phyloP scores from a whole-genome alignment of 2,113 vertebrate species.

The Motacilla tschutschensis region DNA sequence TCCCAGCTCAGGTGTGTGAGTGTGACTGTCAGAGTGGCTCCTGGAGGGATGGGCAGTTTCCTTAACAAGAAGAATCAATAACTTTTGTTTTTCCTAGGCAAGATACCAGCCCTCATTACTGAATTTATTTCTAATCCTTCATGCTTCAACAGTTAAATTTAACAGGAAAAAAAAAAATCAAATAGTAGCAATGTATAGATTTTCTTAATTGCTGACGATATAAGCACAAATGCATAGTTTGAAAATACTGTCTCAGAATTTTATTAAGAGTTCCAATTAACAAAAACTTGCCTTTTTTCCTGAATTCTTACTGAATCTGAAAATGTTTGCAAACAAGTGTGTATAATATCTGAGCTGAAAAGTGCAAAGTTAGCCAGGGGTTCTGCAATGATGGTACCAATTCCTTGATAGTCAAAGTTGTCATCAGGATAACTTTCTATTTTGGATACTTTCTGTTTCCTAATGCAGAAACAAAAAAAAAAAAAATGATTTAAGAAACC shows the following conservation, averaged over 20 bases:
- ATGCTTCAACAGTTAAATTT: not conserved
- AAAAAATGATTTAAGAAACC: not conserved
- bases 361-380: not conserved
- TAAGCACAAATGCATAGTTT: not conserved
- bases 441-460: not conserved
- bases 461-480: not conserved
- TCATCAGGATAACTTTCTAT: not conserved
- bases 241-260: not conserved
- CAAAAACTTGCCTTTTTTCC: not conserved
- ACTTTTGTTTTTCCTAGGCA: not conserved
- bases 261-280: not conserved
- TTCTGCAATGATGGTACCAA: not conserved
- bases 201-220: not conserved
- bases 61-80: not conserved
- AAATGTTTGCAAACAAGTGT: not conserved
- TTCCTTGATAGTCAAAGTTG: not conserved
- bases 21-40: not conserved
- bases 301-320: not conserved
- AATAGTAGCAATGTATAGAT: not conserved
- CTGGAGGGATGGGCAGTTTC: rapidly evolving
- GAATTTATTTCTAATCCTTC: not conserved
- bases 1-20: rapidly evolving
- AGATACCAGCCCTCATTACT: not conserved
- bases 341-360: not conserved
- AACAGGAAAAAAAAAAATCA: not conserved